Evolutionary conservation across 1,140 invertebrate genomes (phyloP), one percentile per base, ranked within the genome.

Genomic region (Coboldia fuscipes): DNA sequence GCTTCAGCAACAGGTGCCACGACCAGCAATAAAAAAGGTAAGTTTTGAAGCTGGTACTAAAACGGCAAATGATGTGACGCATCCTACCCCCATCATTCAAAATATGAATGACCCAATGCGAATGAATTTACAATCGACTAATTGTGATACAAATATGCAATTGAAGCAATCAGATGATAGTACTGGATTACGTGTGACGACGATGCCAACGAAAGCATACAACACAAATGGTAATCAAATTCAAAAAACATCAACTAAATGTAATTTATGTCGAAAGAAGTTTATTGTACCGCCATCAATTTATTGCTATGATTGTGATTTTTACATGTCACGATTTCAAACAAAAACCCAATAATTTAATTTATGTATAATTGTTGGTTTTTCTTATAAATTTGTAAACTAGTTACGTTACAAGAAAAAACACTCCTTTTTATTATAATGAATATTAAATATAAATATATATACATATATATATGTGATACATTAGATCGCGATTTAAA

Each of bases 291-390:
- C 75, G 17, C 70, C 77, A 1, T 69, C 72, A 9, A 63, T 77
- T 22, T 89, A 88, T 50, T 90, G 84, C 56, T 63, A 72, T 12
- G 82, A 88, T 51, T 90, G 84, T 56, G 79, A 86, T 47, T 86
- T 79, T 62, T 90, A 90, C 46, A 79, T 90, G 76, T 82, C 82
- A 20, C 66, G 78, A 43, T 85, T 84, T 47, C 71, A 73, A 44
- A 72, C 70, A 7, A 66, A 19, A 32, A 6, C n/a, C 10, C 17
- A 30, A 17, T 14, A 30, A 30, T 14, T 14, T 16, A n/a, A n/a
- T n/a, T n/a, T n/a, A n/a, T n/a, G n/a, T n/a, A n/a, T n/a, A n/a
- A n/a, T n/a, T n/a, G n/a, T n/a, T n/a, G n/a, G n/a, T n/a, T n/a
- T n/a, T n/a, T n/a, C n/a, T n/a, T n/a, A n/a, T n/a, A n/a, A n/a